phyloP scores from a whole-genome alignment of 1,140 invertebrate genomes.

The Drosophila mayri region DNA sequence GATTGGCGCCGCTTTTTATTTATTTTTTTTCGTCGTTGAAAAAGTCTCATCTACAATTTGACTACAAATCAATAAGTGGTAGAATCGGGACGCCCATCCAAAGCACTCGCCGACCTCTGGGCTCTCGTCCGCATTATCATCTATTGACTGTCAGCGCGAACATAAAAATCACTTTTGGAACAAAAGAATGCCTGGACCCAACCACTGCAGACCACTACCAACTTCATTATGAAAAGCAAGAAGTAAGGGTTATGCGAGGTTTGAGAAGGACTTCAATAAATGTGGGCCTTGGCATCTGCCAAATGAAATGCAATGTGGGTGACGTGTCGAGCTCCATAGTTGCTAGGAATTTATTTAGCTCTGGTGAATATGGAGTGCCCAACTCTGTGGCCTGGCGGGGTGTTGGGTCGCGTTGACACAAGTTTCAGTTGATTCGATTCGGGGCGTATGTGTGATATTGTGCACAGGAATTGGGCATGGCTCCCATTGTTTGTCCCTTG shows the following conservation, averaged over 20 bases:
- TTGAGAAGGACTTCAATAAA: slow-evolving; percentile 44
- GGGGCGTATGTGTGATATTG: not conserved
- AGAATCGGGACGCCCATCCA: slow-evolving; percentile 3
- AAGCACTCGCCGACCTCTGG: slow-evolving; percentile 22
- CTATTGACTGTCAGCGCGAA: slow-evolving; percentile 57
- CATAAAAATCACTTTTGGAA: slow-evolving; percentile 66
- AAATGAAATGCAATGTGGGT: slow-evolving; percentile 70
- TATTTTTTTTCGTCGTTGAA: slow-evolving; percentile 7
- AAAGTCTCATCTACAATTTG: slow-evolving; percentile 60
- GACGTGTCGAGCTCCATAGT: slow-evolving; percentile 59
- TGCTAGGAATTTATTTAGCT: slow-evolving; percentile 56
- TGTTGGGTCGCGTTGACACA: slow-evolving; percentile 20
- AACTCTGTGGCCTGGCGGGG: not conserved
- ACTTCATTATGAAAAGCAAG: slow-evolving; percentile 13
- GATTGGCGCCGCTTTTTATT: slow-evolving; percentile 39
- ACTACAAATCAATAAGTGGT: slow-evolving; percentile 70
- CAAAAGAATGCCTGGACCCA: slow-evolving; percentile 27
- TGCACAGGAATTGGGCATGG: slow-evolving; percentile 2
- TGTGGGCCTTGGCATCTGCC: slow-evolving; percentile 43
- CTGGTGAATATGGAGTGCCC: slow-evolving; percentile 1
- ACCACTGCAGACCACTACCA: slow-evolving; percentile 19
- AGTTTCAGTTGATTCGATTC: slow-evolving; percentile 35
- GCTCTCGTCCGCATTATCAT: slow-evolving; percentile 1
- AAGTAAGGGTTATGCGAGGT: slow-evolving; percentile 12
- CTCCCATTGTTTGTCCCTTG: slow-evolving; percentile 7